Base-by-base conservation (phyloP, 64 coral and sea anemone genomes). In the Porites lutea region DNA sequence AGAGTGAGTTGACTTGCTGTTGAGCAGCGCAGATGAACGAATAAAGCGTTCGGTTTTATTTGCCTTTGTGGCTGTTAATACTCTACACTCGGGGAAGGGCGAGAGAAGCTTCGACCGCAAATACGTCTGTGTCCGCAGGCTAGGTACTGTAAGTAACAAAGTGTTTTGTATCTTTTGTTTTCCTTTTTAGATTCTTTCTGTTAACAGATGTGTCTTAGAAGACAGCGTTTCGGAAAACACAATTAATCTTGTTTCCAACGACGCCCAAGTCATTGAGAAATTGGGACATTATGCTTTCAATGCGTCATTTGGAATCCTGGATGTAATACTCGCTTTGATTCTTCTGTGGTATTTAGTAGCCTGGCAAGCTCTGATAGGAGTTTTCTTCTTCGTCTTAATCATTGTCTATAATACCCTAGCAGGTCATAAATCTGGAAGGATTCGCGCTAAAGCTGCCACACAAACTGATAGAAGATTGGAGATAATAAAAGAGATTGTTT, bases 241-340 rank as follows among this genome's bases (percentile, higher is more conserved):
- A 19, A 86, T 86, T 47, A 86, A 86, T 49, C 82, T 86, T 15
- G 82, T 69, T 61, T 86, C 82, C 43, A 86, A 86, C 50, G 82
- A 86, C 62, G 47, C 69, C 11, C 63, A 86, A 69, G 50, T 50
- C 4, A 70, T 86, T 52, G 51, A 69, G 82, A 15, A 48, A 2
- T 2, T 5, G 16, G n/a, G 82, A 45, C 0, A 7, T 54, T 50
- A 22, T 49, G 49, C 2, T 78, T 10, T 50, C 75, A 1, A 13
- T 74, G 4, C 73, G 74, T 14, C 14, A 6, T 57, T 57, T 57
- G 54, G 7, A 9, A 12, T 12, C 12, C 54, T 89, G 1, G 75
- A 79, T 10, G 52, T 89, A 6, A 0, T 66, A 3, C 46, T 53
- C 5, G 47, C 19, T 13, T 48, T 89, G 43, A 18, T 43, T 2